Conservation (phyloP, 1,140 invertebrate genomes). For the Trachymyrmex septentrionalis region DNA sequence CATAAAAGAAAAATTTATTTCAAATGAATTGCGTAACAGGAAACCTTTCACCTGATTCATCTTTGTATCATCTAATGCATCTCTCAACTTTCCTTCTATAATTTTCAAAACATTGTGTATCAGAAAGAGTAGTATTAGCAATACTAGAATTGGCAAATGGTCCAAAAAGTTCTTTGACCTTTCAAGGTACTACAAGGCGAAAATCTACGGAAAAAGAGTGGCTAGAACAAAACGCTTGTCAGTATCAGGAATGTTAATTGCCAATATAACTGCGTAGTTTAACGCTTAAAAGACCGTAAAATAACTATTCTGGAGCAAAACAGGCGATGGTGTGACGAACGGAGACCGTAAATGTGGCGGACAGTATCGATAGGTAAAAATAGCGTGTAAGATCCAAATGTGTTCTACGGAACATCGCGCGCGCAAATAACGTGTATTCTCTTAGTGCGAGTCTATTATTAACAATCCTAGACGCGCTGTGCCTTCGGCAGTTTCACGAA, state of each 20-base stretch:
- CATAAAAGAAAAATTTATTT: not conserved
- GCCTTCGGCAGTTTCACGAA: constrained; percentile 2
- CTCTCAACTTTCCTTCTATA: not conserved
- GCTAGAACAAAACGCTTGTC: not conserved
- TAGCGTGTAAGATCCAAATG: constrained; percentile 45
- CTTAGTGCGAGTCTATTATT: constrained; percentile 47
- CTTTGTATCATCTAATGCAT: not conserved
- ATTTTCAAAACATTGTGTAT: not conserved
- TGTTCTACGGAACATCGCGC: constrained; percentile 21
- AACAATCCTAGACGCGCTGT: constrained; percentile 24
- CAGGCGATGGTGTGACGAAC: constrained; percentile 13
- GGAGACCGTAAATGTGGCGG: constrained; percentile 17
- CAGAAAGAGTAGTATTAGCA: not conserved
- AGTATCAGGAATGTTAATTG: not conserved
- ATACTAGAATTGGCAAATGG: constrained; percentile 65
- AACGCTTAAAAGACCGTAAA: constrained; percentile 42
- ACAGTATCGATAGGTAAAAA: constrained; percentile 48
- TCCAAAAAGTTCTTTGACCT: constrained; percentile 75
- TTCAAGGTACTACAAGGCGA: constrained; percentile 41
- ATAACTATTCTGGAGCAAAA: constrained; percentile 17
- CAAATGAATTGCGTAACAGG: not conserved
- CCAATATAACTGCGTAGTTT: constrained; percentile 19
- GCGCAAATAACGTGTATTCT: constrained; percentile 19
- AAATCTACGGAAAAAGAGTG: not conserved
- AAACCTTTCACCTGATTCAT: not conserved